These are phyloP conservation scores for Gymnocypris eckloni DNA, from an alignment of 2,797 vertebrate genomes.

Conservation along the genomic window DNA sequence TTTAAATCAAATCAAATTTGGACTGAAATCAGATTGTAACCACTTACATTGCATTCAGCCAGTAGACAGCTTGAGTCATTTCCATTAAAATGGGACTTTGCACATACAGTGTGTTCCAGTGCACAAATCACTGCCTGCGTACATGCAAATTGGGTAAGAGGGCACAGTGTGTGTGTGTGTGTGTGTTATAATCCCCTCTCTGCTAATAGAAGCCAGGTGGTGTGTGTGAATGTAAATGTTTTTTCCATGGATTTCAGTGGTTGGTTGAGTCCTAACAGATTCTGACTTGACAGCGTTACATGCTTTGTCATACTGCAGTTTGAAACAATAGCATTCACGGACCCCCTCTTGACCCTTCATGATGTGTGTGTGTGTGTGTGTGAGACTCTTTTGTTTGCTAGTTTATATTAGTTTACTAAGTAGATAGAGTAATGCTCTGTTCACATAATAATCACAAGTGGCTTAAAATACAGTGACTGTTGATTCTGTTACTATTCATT, in stretches of 20 bases:
- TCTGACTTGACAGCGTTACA: conserved; percentile 77
- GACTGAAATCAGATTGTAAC: not conserved
- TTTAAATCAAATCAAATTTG: not conserved
- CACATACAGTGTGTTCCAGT: conserved; percentile 28
- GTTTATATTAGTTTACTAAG: conserved; percentile 31
- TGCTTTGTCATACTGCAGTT: conserved; percentile 76
- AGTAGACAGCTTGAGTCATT: not conserved
- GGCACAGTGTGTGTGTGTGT: conserved; percentile 15
- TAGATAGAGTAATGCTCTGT: conserved; percentile 10
- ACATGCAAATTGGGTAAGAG: conserved; percentile 52
- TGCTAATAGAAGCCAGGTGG: conserved; percentile 79
- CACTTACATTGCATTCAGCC: not conserved
- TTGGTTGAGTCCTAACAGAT: conserved; percentile 68
- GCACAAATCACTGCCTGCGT: conserved; percentile 25
- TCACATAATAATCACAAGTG: conserved; percentile 15
- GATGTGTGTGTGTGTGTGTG: not conserved
- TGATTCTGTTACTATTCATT: not conserved
- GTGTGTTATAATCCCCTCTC: conserved; percentile 64
- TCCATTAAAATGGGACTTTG: conserved; percentile 8
- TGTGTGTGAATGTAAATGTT: conserved; percentile 71
- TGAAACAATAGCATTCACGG: conserved; percentile 71
- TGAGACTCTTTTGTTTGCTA: conserved; percentile 29
- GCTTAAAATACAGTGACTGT: not conserved
- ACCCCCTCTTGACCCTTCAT: conserved; percentile 37
- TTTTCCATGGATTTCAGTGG: conserved; percentile 76